phyloP scores from a whole-genome alignment of 1,140 invertebrate species.

The Drosophila ambigua region DNA sequence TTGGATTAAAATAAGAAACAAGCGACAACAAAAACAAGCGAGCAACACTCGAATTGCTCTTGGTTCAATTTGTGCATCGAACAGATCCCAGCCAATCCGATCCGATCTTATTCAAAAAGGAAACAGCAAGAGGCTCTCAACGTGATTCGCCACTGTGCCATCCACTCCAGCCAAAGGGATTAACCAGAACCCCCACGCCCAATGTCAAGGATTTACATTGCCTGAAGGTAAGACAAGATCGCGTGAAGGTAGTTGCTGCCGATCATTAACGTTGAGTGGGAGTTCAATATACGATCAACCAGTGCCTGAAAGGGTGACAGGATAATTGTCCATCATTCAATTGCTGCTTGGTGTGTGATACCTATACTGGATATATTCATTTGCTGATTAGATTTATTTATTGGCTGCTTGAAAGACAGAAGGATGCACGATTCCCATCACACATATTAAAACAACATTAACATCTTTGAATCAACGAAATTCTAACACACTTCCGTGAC shows the following conservation, averaged over 20 bases:
- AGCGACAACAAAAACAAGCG: constrained; percentile 23
- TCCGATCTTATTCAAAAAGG: constrained; percentile 2
- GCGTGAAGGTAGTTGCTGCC: constrained; percentile 54
- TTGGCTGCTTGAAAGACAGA: too few relatives aligned
- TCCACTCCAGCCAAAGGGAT: constrained; percentile 53
- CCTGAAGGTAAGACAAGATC: constrained; percentile 59
- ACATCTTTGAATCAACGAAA: too few relatives aligned
- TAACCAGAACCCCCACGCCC: constrained; percentile 20
- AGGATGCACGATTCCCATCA: too few relatives aligned
- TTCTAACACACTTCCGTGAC: too few relatives aligned
- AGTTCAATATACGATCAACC: not conserved
- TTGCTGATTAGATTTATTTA: too few relatives aligned
- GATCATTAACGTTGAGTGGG: too few relatives aligned
- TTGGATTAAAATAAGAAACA: not conserved
- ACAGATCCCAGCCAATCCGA: constrained; percentile 29
- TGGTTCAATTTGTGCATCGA: constrained; percentile 62
- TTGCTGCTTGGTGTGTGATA: too few relatives aligned
- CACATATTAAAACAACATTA: too few relatives aligned
- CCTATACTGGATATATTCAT: too few relatives aligned
- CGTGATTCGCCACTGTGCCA: constrained; percentile 59
- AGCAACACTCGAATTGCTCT: constrained; percentile 50
- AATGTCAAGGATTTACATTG: constrained; percentile 55
- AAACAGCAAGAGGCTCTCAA: constrained; percentile 6
- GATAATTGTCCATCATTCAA: too few relatives aligned
- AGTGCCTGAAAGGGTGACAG: too few relatives aligned